Evolutionary conservation across 2,797 vertebrate species (phyloP), one percentile per base, ranked within the genome.

Genomic region (Hoplostethus mediterraneus): DNA sequence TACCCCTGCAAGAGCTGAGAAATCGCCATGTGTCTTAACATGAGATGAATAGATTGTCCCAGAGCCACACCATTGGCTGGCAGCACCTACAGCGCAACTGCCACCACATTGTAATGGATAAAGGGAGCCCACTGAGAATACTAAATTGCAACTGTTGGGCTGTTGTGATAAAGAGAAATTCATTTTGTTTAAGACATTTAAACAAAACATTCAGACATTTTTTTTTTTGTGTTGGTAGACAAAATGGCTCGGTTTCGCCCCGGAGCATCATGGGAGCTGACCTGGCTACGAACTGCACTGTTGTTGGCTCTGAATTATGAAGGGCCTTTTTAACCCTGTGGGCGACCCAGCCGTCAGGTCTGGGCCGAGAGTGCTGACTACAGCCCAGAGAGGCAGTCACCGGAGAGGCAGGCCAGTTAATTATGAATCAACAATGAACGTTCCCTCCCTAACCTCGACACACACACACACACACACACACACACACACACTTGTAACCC

Each of bases 241-340:
- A 80, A 71, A 86, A 85, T 47, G 53, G 70, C 63, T 72, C 6
- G 36, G 73, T 71, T 64, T n/a, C n/a, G n/a, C 53, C 33, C 68
- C 0, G 53, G 48, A 73, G 86, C 79, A 70, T 78, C 69, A 51
- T 60, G 77, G 82, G 79, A 85, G 74, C 38, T 47, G 81, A 83
- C 87, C 11, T 5, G 52, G 63, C 59, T 55, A 63, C 30, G 3
- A 45, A 61, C 62, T 49, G 66, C 63, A 57, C 74, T 69, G 75
- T 65, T 85, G 76, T 82, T 71, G 58, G 63, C 56, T 51, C 64
- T 83, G 54, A 75, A 82, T 91, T 82, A 84, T 86, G 16, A 81
- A 89, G 89, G 55, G 62, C 38, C 63, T 66, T 69, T 85, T 90
- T 86, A 82, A 92, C 85, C 80, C 70, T 63, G 73, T 81, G 65